phyloP scores from a whole-genome alignment of 1,140 invertebrate species.

The Drosophila saltans region DNA sequence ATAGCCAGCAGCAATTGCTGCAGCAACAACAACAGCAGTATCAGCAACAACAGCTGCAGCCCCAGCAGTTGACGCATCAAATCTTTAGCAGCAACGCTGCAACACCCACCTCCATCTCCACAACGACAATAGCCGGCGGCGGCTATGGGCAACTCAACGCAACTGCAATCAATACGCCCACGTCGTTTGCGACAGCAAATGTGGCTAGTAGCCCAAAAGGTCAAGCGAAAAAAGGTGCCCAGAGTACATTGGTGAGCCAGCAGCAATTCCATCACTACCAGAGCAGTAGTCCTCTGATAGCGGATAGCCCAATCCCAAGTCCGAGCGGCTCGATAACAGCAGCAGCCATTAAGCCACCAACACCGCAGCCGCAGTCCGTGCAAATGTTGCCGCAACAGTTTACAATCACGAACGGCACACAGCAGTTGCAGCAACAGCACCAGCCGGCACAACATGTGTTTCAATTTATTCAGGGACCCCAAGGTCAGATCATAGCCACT shows the following conservation, averaged over 20 bases:
- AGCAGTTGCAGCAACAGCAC: conserved; percentile 61
- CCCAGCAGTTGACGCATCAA: conserved; percentile 65
- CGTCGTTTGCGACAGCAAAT: conserved; percentile 79
- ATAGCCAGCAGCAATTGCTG: conserved; percentile 52
- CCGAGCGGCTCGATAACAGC: conserved; percentile 74
- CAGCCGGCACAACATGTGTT: conserved; percentile 74
- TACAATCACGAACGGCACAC: conserved; percentile 61
- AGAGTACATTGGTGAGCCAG: conserved; percentile 49
- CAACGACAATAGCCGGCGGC: conserved; percentile 63
- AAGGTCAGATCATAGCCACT: conserved; percentile 78
- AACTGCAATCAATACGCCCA: conserved; percentile 74
- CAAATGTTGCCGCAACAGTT: conserved; percentile 82
- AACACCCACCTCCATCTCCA: conserved; percentile 69
- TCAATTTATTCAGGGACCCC: conserved; percentile 80
- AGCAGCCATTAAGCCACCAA: conserved; percentile 76
- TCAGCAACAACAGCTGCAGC: conserved; percentile 59
- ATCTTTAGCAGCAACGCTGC: conserved; percentile 73
- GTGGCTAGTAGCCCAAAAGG: conserved; percentile 81
- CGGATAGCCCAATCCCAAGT: conserved; percentile 80
- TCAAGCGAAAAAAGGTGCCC: conserved; percentile 78
- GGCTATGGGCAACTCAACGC: conserved; percentile 79
- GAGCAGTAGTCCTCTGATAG: conserved; percentile 80
- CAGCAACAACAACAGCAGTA: conserved; percentile 45
- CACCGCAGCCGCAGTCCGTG: conserved; percentile 70
- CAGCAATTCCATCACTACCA: conserved; percentile 76